Conservation (phyloP, 2,797 vertebrate genomes). For the Syndactyla subalaris region DNA sequence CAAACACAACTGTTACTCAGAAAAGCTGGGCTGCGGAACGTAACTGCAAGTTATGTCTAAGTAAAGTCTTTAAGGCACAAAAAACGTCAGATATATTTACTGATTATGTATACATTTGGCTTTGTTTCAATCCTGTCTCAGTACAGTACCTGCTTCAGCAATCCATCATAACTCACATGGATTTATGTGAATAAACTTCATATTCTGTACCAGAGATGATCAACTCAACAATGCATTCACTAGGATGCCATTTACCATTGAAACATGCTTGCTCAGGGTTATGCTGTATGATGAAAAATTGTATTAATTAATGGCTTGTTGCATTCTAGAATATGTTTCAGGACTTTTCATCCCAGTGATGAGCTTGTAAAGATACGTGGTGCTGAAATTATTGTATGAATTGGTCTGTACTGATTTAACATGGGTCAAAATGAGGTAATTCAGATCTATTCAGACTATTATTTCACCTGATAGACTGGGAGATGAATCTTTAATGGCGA, state of each 20-base stretch:
- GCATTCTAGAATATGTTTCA: background rate
- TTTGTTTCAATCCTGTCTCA: background rate
- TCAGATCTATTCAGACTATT: conserved; percentile 55
- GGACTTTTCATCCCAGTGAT: background rate
- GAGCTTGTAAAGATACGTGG: background rate
- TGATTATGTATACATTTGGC: background rate
- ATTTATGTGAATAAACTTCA: background rate
- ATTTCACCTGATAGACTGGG: conserved; percentile 65
- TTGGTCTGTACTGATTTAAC: conserved; percentile 54
- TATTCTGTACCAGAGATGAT: background rate
- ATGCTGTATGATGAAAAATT: background rate
- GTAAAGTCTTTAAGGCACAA: background rate
- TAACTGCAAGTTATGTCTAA: background rate
- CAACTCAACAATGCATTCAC: background rate
- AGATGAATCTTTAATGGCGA: conserved; percentile 75
- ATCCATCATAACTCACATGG: background rate
- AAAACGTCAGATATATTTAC: background rate
- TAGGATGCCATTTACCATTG: background rate
- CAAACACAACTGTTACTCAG: background rate
- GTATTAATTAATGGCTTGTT: background rate
- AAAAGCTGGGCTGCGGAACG: background rate
- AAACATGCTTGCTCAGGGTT: background rate
- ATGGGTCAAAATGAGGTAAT: conserved; percentile 65
- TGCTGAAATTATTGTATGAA: background rate
- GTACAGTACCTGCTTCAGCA: background rate